Percentiles rank a stretch among this genome's conserved stretches.
Conservation (phyloP, 2,888 invertebrate species). For the Thecocarcelia acutangulata region DNA sequence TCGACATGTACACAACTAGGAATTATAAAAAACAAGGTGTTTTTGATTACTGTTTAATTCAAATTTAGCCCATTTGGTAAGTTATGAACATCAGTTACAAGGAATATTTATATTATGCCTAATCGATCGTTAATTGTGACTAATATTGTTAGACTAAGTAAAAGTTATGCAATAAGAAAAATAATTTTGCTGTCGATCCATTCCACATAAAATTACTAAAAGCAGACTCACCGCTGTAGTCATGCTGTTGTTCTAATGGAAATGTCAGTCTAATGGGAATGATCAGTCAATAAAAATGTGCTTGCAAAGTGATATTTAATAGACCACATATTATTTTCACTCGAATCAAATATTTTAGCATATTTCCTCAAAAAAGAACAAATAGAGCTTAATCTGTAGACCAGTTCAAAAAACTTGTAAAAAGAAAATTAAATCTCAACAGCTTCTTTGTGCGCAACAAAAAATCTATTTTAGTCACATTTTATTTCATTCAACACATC, state of each 20-base stretch:
- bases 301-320: neutral
- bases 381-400: neutral
- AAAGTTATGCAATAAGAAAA: too few relatives aligned
- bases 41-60: too few relatives aligned
- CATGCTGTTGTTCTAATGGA: neutral
- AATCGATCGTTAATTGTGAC: too few relatives aligned
- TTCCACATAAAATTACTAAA: too few relatives aligned
- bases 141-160: too few relatives aligned
- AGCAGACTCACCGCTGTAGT: too few relatives aligned
- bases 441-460: neutral
- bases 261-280: neutral
- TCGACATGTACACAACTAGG: too few relatives aligned
- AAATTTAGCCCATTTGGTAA: too few relatives aligned
- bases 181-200: too few relatives aligned
- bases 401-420: conserved; percentile 15
- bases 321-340: neutral
- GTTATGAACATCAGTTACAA: too few relatives aligned
- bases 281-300: conserved; percentile 3
- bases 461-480: conserved; percentile 29
- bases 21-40: too few relatives aligned
- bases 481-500: conserved; percentile 14
- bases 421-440: conserved; percentile 13
- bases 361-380: neutral
- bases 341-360: conserved; percentile 2
- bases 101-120: too few relatives aligned